Conservation (phyloP, 2,888 invertebrate species). For the Vanessa cardui region DNA sequence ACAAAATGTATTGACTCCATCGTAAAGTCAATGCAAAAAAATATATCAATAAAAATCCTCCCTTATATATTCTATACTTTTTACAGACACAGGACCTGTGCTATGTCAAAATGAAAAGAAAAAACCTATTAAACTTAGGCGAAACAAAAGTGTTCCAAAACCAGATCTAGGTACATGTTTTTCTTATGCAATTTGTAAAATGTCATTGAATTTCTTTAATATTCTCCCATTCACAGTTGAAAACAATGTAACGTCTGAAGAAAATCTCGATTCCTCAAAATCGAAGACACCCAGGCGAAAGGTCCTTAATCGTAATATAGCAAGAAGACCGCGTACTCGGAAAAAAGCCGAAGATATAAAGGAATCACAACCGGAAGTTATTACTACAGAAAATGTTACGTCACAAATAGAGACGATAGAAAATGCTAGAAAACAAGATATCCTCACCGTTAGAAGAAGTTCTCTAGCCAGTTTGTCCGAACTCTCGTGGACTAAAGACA, state of each 20-base stretch:
- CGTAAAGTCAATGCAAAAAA: too few species aligned
- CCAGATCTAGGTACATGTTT: conserved; percentile 32
- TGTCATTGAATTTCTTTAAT: background rate
- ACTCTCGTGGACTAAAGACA: conserved; percentile 68
- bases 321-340: conserved; percentile 6
- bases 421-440: background rate
- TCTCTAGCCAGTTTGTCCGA: conserved; percentile 48
- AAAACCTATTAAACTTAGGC: conserved; percentile 2
- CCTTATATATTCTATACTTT: background rate
- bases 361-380: background rate
- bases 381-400: background rate
- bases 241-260: conserved; percentile 3
- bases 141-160: conserved; percentile 2
- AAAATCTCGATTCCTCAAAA: background rate
- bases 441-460: conserved; percentile 44
- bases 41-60: too few species aligned
- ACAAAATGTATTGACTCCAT: too few species aligned
- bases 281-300: conserved; percentile 10
- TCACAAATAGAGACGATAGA: background rate
- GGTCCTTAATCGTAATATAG: conserved; percentile 13
- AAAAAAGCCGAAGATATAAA: conserved; percentile 5
- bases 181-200: background rate
- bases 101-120: conserved; percentile 5
- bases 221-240: conserved; percentile 5
- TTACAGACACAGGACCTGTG: conserved; percentile 3